Evolutionary conservation across 2,797 vertebrate species (phyloP), one percentile per base, ranked within the genome.

Genomic region (Sorex maritimensis): DNA sequence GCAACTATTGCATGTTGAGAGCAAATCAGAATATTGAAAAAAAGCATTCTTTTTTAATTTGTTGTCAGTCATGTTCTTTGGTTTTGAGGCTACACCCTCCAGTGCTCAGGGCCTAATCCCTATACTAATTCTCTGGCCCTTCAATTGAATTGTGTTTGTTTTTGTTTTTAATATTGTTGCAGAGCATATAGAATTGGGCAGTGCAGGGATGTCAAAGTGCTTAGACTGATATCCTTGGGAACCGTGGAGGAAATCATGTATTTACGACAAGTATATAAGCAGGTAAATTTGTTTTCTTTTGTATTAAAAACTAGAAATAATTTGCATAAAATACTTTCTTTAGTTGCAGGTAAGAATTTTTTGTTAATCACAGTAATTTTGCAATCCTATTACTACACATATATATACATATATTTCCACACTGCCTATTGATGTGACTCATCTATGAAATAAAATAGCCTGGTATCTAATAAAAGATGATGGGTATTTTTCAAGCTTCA

Each of bases 151-250:
- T 92, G 77, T 58, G 11, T 86, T 82, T 69, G 52, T 17, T 24
- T 85, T 81, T 94, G 13, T 24, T 85, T 81, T 94, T 46, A 14
- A 75, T 77, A 24, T 93, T 34, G 71, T 94, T 96, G 19, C 96
- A 99, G 99, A 97, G 99, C 98, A 0, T 99, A 99, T 95, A 99
- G 99, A 88, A 99, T 99, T 94, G 99, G 99, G 55, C 99, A 99
- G 9, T 98, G 98, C 97, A 98, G 98, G 91, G 98, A 99, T 97
- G 99, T 99, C 93, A 99, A 99, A 92, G 99, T 99, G 24, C 98
- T 99, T 78, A 98, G 99, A 77, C 96, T 99, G 49, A 99, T 99
- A 97, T 99, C 99, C 28, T 95, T 99, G 98, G 99, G 99, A 71
- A 99, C 99, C 2, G 98, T 99, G 92, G 99, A 99, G 95, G 99